Percentiles rank a stretch among this genome's conserved stretches.
Evolutionary conservation across 2,797 vertebrate species (phyloP).

Genomic region (Crenuchus spilurus): DNA sequence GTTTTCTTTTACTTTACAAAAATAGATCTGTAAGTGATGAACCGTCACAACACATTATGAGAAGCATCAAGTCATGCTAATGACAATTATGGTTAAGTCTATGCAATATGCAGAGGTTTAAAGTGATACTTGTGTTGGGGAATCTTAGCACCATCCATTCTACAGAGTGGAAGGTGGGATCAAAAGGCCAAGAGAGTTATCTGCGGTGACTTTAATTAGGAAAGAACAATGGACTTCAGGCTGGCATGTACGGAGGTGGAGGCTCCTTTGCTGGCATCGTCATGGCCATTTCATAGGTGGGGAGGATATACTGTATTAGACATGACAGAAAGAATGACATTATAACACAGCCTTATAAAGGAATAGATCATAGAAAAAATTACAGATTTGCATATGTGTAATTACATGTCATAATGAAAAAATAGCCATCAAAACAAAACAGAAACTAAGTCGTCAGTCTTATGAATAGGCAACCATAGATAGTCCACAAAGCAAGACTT

Average conservation of each 20-base stretch:
- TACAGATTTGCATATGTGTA: no score
- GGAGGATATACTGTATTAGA: slow-evolving; percentile 87
- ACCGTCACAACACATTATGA: slow-evolving; percentile 35
- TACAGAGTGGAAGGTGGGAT: slow-evolving; percentile 75
- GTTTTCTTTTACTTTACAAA: slow-evolving; percentile 54
- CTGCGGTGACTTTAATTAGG: slow-evolving; percentile 63
- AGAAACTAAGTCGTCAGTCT: no score
- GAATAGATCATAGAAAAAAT: no score
- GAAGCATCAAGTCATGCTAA: slow-evolving; percentile 52
- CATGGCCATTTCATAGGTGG: slow-evolving; percentile 98
- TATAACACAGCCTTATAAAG: background rate
- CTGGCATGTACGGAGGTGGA: slow-evolving; percentile 94
- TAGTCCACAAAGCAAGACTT: no score
- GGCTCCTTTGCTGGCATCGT: slow-evolving; percentile 98
- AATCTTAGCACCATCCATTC: slow-evolving; percentile 52
- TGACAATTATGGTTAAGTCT: slow-evolving; percentile 52
- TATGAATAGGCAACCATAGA: no score
- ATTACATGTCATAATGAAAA: no score
- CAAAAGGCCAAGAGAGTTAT: slow-evolving; percentile 73
- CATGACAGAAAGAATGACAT: background rate
- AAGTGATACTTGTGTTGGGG: slow-evolving; percentile 36
- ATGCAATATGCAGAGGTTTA: slow-evolving; percentile 52
- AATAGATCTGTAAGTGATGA: slow-evolving; percentile 59
- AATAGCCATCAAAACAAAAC: background rate
- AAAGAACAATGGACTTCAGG: slow-evolving; percentile 77